Percentiles rank a stretch among this genome's conserved stretches.
Conservation (phyloP, 2,113 vertebrate genomes). For the Perca fluviatilis region DNA sequence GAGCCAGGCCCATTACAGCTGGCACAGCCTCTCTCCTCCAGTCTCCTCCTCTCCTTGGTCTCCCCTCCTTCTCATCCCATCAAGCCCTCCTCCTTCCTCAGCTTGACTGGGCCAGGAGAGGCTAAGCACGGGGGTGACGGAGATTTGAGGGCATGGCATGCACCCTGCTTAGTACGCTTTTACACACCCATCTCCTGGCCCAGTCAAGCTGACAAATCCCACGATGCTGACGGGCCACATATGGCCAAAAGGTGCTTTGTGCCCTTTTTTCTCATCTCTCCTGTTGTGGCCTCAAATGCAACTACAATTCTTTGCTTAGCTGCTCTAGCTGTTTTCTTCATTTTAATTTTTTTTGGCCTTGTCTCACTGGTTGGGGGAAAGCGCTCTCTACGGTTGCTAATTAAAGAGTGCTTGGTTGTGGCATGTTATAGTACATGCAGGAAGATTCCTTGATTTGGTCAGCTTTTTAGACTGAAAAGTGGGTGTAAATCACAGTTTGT, state of each 20-base stretch:
- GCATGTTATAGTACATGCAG: conserved; percentile 11
- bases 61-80: conserved; percentile 31
- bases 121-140: neutral
- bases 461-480: neutral
- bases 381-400: neutral
- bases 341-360: neutral
- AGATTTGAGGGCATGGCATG: conserved; percentile 43
- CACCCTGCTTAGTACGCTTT: conserved; percentile 47
- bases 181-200: conserved; percentile 40
- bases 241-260: conserved; percentile 55
- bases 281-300: conserved; percentile 10
- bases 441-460: neutral
- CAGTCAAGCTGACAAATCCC: conserved; percentile 49
- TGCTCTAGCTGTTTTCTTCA: neutral
- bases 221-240: conserved; percentile 51
- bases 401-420: conserved; percentile 30
- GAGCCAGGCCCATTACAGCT: conserved; percentile 68
- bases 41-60: conserved; percentile 28
- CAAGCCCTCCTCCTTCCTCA: conserved; percentile 12
- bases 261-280: conserved; percentile 12
- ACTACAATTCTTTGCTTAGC: conserved; percentile 28
- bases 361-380: neutral
- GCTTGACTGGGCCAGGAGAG: no score
- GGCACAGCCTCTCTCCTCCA: conserved; percentile 53
- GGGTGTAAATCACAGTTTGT: neutral